phyloP scores from a whole-genome alignment of 2,797 vertebrate genomes.

The Pipistrellus nathusii region DNA sequence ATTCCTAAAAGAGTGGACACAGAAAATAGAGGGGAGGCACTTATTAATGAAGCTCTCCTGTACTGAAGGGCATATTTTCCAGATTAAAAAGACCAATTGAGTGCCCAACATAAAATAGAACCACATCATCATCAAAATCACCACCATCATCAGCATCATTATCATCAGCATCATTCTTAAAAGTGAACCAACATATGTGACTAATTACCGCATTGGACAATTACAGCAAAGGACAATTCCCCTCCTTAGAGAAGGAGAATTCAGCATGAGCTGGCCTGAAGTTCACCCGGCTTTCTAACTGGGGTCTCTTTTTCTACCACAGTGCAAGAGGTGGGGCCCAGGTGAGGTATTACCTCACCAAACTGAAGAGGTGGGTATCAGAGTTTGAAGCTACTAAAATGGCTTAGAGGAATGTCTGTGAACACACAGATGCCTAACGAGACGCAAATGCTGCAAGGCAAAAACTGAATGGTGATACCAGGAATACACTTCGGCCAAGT shows the following conservation, averaged over 20 bases:
- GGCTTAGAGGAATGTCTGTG: neutral
- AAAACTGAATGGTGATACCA: neutral
- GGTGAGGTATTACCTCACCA: neutral
- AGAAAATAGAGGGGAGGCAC: neutral
- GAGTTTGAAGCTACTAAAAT: neutral
- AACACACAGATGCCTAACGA: neutral
- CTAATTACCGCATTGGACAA: neutral
- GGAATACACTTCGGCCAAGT: neutral
- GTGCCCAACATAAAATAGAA: neutral
- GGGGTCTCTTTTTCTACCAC: neutral
- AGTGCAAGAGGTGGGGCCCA: neutral
- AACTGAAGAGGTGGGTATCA: neutral
- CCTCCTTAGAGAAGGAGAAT: neutral
- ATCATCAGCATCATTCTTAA: neutral
- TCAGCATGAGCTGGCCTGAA: neutral
- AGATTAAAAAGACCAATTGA: conserved; percentile 3
- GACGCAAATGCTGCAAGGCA: neutral
- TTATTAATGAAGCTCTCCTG: neutral
- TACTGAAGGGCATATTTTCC: neutral
- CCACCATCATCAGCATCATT: neutral
- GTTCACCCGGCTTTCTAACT: neutral
- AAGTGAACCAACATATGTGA: neutral
- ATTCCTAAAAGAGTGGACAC: neutral
- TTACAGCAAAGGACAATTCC: neutral
- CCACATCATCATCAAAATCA: neutral